Percentiles rank a stretch among this genome's conserved stretches.
phyloP scores from a whole-genome alignment of 23 tunicate species.

The Trididemnum clinides region DNA sequence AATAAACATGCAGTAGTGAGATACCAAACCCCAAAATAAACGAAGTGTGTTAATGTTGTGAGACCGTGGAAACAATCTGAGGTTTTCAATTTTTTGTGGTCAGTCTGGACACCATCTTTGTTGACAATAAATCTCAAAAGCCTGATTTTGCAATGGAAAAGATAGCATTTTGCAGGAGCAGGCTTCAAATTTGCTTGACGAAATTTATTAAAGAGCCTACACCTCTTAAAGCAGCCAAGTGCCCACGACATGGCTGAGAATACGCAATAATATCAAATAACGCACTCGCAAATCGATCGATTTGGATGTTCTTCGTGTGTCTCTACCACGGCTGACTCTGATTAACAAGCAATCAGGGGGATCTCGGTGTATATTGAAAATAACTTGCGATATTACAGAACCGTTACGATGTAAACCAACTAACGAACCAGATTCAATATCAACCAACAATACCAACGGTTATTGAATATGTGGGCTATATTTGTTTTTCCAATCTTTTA shows the following conservation, averaged over 20 bases:
- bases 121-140: slow-evolving; percentile 20
- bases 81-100: slow-evolving; percentile 9
- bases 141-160: background rate
- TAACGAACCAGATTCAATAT: too few species aligned
- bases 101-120: background rate
- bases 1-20: slow-evolving; percentile 29
- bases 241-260: slow-evolving; percentile 24
- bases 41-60: slow-evolving; percentile 14
- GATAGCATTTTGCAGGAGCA: slow-evolving; percentile 2
- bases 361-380: too few species aligned
- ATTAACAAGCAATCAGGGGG: too few species aligned
- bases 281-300: background rate
- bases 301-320: too few species aligned
- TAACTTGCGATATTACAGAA: too few species aligned
- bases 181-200: background rate
- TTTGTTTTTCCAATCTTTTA: too few species aligned
- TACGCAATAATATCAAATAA: slow-evolving; percentile 17
- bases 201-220: background rate
- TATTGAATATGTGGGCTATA: too few species aligned
- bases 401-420: too few species aligned
- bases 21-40: slow-evolving; percentile 31
- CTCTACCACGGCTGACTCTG: too few species aligned
- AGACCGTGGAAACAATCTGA: slow-evolving; percentile 23
- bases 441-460: too few species aligned
- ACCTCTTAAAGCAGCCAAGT: background rate